Conservation (phyloP, 2,888 invertebrate species). For the Aporophyla lueneburgensis region DNA sequence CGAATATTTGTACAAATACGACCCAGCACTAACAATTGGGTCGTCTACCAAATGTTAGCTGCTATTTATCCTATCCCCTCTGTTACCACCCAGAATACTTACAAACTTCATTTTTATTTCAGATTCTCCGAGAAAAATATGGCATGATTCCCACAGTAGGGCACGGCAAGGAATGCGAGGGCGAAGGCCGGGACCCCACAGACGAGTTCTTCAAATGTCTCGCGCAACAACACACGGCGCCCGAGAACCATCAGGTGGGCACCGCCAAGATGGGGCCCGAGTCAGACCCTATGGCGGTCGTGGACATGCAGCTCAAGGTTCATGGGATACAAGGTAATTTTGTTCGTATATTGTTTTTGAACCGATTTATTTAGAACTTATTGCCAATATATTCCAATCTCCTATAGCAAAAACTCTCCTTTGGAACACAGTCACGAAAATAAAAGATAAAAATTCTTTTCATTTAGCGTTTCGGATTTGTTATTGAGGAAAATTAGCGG, state of each 20-base stretch:
- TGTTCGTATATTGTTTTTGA: neutral
- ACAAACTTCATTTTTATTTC: slow-evolving; percentile 16
- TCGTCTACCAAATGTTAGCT: too few species aligned
- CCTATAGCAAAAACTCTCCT: neutral
- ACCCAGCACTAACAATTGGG: too few species aligned
- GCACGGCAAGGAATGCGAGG: slow-evolving; percentile 88
- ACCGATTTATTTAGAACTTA: neutral
- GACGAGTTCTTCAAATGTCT: slow-evolving; percentile 95
- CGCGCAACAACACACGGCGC: slow-evolving; percentile 93
- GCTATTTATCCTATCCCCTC: too few species aligned
- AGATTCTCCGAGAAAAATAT: slow-evolving; percentile 90
- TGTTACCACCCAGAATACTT: too few species aligned
- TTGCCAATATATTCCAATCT: too few species aligned
- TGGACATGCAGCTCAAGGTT: slow-evolving; percentile 92
- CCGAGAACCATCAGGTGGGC: slow-evolving; percentile 96
- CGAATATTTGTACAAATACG: too few species aligned
- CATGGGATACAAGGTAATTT: slow-evolving; percentile 90
- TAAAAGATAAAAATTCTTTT: neutral
- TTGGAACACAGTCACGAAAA: neutral
- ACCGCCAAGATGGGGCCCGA: slow-evolving; percentile 95
- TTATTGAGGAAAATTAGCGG: neutral
- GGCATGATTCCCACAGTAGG: slow-evolving; percentile 88
- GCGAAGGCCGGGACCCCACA: slow-evolving; percentile 85
- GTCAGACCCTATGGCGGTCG: slow-evolving; percentile 93
- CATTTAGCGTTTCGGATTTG: too few species aligned